phyloP scores from a whole-genome alignment of 2,797 vertebrate species.

The Eremophila alpestris region DNA sequence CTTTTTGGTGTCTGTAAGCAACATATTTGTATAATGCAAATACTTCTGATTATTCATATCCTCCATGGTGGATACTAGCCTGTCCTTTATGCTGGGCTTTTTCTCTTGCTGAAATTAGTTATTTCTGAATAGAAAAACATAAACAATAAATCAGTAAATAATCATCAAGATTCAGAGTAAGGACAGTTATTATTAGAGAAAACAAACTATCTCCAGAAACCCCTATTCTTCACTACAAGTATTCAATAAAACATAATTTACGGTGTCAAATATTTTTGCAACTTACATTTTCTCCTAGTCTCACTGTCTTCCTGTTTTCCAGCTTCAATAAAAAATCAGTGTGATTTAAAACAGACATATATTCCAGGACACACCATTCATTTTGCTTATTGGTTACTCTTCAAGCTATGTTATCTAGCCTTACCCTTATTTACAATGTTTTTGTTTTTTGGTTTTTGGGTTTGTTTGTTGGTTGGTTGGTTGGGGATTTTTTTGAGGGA shows the following conservation, averaged over 20 bases:
- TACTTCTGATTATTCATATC: neutral
- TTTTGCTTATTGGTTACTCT: neutral
- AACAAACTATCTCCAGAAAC: neutral
- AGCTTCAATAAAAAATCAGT: neutral
- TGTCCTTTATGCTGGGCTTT: neutral
- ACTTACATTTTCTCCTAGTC: neutral
- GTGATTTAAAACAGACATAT: neutral
- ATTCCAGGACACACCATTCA: neutral
- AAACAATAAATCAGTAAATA: neutral
- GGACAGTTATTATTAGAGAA: neutral
- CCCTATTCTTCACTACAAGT: neutral
- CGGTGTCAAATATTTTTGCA: neutral
- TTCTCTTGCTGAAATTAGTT: neutral
- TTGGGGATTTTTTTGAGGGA: rapidly evolving
- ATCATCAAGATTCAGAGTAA: neutral
- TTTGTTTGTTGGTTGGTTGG: too few species aligned
- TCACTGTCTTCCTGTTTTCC: neutral
- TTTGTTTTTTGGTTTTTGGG: neutral
- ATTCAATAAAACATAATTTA: neutral
- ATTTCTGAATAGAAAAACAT: neutral
- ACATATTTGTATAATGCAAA: neutral
- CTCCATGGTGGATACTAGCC: neutral
- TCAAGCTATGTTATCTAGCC: neutral
- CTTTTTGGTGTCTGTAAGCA: neutral
- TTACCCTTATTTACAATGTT: neutral